These are phyloP conservation scores for Rousettus leschenaultii DNA, from an alignment of 2,113 vertebrate genomes.

Conservation along the genomic window DNA sequence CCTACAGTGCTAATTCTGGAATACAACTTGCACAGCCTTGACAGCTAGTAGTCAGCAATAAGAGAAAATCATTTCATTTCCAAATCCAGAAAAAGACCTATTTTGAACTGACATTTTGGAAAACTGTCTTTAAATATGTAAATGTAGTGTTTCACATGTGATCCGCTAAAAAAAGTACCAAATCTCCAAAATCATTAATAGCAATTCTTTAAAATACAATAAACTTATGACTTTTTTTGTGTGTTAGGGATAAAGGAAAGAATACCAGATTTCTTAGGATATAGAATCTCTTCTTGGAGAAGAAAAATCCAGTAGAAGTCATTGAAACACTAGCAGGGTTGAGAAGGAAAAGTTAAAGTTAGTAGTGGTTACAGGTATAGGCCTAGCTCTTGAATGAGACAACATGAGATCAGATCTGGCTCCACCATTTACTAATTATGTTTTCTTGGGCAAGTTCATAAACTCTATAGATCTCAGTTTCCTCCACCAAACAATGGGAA, in stretches of 20 bases:
- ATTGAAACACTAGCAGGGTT: not conserved
- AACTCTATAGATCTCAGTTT: not conserved
- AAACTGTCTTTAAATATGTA: conserved; percentile 46
- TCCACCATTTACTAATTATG: not conserved
- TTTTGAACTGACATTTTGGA: conserved; percentile 64
- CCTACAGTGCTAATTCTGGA: not conserved
- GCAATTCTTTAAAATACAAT: conserved; percentile 5
- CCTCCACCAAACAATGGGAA: not conserved
- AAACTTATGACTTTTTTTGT: not conserved
- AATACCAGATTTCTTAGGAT: not conserved
- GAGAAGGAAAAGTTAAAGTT: not conserved
- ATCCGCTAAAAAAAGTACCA: not conserved
- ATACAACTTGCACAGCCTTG: not conserved
- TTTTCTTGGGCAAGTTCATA: not conserved
- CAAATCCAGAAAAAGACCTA: conserved; percentile 46
- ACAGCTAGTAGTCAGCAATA: conserved; percentile 16
- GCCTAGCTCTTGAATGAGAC: not conserved
- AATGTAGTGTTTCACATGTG: not conserved
- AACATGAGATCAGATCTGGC: not conserved
- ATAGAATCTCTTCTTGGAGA: not conserved
- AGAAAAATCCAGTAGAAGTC: not conserved
- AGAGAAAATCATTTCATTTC: conserved; percentile 29
- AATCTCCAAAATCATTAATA: conserved; percentile 34
- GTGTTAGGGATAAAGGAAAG: not conserved
- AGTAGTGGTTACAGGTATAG: not conserved